Base-by-base conservation (phyloP, 2,888 invertebrate species). In the Lasioglossum malachurum region DNA sequence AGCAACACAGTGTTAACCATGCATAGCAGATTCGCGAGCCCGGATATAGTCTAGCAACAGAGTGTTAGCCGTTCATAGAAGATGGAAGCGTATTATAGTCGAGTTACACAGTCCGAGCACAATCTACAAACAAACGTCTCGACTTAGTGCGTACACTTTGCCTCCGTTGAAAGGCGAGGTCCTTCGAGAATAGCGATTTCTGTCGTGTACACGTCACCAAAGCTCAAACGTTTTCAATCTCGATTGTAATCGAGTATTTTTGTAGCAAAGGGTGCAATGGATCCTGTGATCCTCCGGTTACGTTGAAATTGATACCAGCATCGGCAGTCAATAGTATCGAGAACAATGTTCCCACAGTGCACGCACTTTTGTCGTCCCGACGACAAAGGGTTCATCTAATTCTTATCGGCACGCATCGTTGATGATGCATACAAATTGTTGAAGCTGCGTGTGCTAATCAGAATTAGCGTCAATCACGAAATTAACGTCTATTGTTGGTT, bases 311-410 rank as follows among this genome's bases (percentile, higher is more conserved):
- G 67, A 67, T 67, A 67, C 67, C 67, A 67, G 67, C 67, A 67
- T 67, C 67, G 67, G 35, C 19, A 35, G 35, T 35, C 67, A 27
- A 60, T 60, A 31, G 67, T 19, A 35, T 7, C 8, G 67, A 19
- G 67, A 35, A 67, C 67, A 67, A 67, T 67, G 67, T 35, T 67
- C 67, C 67, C 67, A 19, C 67, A 35, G 8, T 19, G 19, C 35
- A 19, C 19, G 67, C 31, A 67, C 10, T 67, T 31, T 35, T 67
- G 67, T 19, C 19, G 16, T 31, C 5, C 60, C 27, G 60, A 1
- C 35, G 67, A 67, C 67, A 67, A 67, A 67, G 67, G 67, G 67
- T 67, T 35, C 35, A 67, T 67, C 67, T 67, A 67, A 67, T 67
- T 67, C 67, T 67, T 67, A 67, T 67, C 67, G 35, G 19, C 67